These are phyloP conservation scores for Dermochelys coriacea DNA, from an alignment of 2,797 vertebrate species.

Conservation along the genomic window DNA sequence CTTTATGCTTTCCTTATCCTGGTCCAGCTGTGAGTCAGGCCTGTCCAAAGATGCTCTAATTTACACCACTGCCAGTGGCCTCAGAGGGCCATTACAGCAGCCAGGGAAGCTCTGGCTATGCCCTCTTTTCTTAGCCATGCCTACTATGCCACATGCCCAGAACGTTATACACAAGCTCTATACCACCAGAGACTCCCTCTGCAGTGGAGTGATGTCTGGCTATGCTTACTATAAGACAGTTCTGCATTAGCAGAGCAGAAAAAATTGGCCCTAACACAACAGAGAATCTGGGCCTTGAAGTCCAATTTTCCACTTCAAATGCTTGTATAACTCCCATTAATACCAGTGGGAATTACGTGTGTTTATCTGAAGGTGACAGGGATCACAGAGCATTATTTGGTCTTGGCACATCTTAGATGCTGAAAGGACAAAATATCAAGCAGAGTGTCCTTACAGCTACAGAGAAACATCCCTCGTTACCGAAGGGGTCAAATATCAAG, in stretches of 20 bases:
- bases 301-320: background rate
- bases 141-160: background rate
- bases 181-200: background rate
- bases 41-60: background rate
- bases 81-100: background rate
- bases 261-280: background rate
- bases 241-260: background rate
- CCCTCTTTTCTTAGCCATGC: background rate
- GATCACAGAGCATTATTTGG: accelerated
- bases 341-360: background rate
- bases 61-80: background rate
- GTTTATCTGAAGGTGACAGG: background rate
- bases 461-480: background rate
- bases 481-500: background rate
- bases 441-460: background rate
- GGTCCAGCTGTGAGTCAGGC: background rate
- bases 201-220: background rate
- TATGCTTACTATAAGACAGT: background rate
- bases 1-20: background rate
- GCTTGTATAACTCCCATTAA: background rate
- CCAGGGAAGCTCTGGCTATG: background rate
- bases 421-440: background rate
- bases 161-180: background rate
- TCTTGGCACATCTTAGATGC: background rate
- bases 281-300: background rate